phyloP scores from a whole-genome alignment of 2,797 vertebrate genomes.

The Cynodonichthys magdalenae region DNA sequence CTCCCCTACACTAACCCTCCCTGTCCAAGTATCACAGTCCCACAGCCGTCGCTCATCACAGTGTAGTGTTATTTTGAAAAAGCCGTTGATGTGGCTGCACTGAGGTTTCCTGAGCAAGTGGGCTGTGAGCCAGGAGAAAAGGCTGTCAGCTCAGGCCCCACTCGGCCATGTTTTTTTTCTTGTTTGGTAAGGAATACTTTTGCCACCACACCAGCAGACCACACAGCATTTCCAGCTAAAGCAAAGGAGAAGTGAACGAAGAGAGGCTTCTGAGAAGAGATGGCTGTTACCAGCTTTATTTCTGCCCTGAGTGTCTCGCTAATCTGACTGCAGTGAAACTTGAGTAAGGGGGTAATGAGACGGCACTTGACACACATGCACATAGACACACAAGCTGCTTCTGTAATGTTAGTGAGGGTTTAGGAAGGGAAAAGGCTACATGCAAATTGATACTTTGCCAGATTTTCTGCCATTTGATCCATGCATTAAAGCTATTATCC shows the following conservation, averaged over 20 bases:
- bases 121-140: conserved; percentile 20
- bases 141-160: conserved; percentile 38
- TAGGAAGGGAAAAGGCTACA: conserved; percentile 52
- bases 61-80: conserved; percentile 73
- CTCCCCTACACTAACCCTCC: conserved; percentile 54
- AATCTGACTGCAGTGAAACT: conserved; percentile 77
- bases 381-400: conserved; percentile 42
- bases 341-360: conserved; percentile 72
- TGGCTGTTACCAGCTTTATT: conserved; percentile 53
- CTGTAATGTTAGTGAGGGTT: conserved; percentile 44
- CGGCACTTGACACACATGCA: conserved; percentile 62
- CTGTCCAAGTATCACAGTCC: conserved; percentile 57
- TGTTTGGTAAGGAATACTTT: conserved; percentile 46
- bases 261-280: conserved; percentile 22
- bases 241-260: conserved; percentile 35
- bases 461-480: conserved; percentile 60
- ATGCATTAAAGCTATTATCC: conserved; percentile 38
- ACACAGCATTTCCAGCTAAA: conserved; percentile 44
- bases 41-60: conserved; percentile 65
- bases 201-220: conserved; percentile 43
- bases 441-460: conserved; percentile 64
- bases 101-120: conserved; percentile 49
- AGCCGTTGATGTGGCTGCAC: conserved; percentile 57
- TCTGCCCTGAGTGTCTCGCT: conserved; percentile 61
- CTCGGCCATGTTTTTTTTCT: conserved; percentile 33